Conservation (phyloP, 1,140 invertebrate genomes). For the Sycobia sp. region DNA sequence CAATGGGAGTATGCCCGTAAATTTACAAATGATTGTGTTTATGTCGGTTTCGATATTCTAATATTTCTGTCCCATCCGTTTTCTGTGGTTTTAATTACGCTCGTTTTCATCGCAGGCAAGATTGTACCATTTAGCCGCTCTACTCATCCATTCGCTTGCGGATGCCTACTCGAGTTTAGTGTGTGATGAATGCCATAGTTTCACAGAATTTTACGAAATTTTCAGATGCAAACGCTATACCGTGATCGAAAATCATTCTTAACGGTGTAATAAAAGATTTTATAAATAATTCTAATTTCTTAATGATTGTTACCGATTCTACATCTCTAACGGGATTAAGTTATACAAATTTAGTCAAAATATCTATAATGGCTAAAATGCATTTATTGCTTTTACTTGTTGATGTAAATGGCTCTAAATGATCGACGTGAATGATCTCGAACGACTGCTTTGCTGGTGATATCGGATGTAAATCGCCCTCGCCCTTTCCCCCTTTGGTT, state of each 20-base stretch:
- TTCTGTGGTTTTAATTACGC: neutral
- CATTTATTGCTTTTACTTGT: conserved; percentile 10
- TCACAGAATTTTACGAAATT: conserved; percentile 32
- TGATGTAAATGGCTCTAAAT: conserved; percentile 26
- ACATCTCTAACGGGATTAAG: conserved; percentile 17
- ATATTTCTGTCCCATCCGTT: conserved; percentile 14
- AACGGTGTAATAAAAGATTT: conserved; percentile 6
- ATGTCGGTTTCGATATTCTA: conserved; percentile 9
- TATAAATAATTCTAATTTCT: conserved; percentile 7
- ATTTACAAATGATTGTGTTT: conserved; percentile 23
- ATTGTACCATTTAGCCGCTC: conserved; percentile 30
- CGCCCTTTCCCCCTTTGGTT: conserved; percentile 9
- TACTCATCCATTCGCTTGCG: conserved; percentile 39
- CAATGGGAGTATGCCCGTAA: conserved; percentile 25
- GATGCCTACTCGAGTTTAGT: conserved; percentile 40
- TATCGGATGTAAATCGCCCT: conserved; percentile 30
- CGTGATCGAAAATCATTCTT: conserved; percentile 9
- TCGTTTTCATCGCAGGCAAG: conserved; percentile 11
- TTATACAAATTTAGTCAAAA: conserved; percentile 20
- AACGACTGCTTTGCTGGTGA: conserved; percentile 18
- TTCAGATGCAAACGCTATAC: conserved; percentile 25
- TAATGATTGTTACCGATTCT: neutral
- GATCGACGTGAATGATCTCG: conserved; percentile 30
- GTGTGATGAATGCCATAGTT: conserved; percentile 40
- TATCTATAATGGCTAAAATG: conserved; percentile 17